A percentile compares a stretch with the other conserved stretches of the same genome.
Evolutionary conservation across 2,888 invertebrate species (phyloP).

Genomic region (Thecophora atra): DNA sequence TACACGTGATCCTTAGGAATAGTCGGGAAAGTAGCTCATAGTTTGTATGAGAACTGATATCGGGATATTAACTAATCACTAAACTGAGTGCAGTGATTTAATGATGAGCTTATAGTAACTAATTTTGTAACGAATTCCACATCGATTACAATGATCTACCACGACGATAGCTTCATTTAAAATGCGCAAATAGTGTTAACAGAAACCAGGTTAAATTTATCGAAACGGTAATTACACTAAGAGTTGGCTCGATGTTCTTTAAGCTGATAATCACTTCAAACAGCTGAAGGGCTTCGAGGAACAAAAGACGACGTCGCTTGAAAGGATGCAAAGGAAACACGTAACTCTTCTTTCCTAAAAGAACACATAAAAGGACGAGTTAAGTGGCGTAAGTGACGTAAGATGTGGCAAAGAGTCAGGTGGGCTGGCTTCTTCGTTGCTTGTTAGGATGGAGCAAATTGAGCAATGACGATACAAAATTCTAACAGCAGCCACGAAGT

Average conservation of each 20-base stretch:
- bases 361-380: not conserved
- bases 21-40: no score
- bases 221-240: conserved; percentile 25
- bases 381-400: not conserved
- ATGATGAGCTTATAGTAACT: no score
- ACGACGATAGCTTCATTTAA: conserved; percentile 13
- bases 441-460: not conserved
- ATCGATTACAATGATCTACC: not conserved
- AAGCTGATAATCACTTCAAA: not conserved
- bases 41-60: no score
- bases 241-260: not conserved
- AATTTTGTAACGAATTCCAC: not conserved
- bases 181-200: conserved; percentile 23
- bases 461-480: conserved; percentile 4
- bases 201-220: conserved; percentile 2
- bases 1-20: no score
- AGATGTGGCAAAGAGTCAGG: not conserved
- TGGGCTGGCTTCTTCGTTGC: not conserved
- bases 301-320: not conserved
- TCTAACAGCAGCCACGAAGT: not conserved
- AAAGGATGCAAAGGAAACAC: not conserved
- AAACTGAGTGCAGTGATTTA: no score
- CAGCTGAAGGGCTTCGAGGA: not conserved
- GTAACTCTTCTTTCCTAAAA: not conserved
- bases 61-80: no score